Evolutionary conservation across 2,797 vertebrate genomes (phyloP).

Genomic region (Tachyglossus aculeatus): DNA sequence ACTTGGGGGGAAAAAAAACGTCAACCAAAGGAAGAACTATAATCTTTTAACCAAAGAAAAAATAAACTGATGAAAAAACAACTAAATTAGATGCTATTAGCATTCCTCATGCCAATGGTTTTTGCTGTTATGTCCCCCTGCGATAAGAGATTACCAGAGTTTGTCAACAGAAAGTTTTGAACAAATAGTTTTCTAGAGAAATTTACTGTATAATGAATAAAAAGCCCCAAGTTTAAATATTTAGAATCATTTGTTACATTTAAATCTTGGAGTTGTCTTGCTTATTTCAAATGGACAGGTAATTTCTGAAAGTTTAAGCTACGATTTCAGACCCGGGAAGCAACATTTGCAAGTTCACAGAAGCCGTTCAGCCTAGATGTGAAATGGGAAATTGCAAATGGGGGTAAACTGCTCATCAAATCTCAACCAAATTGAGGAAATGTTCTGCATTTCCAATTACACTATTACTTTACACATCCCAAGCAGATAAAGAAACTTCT

Average conservation of each 20-base stretch:
- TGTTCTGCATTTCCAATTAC: conserved; percentile 53
- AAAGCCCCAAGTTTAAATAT: not conserved
- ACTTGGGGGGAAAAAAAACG: no score
- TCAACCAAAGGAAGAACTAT: no score
- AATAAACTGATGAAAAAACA: no score
- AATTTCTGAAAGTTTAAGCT: conserved; percentile 39
- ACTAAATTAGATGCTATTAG: not conserved
- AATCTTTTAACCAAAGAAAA: no score
- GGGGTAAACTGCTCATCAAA: conserved; percentile 49
- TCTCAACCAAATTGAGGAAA: conserved; percentile 52
- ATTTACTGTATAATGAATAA: not conserved
- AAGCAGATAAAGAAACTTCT: conserved; percentile 26
- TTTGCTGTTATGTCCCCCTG: no score
- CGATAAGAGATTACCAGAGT: not conserved
- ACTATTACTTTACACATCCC: conserved; percentile 29
- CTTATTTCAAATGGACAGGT: conserved; percentile 15
- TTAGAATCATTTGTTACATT: conserved; percentile 6
- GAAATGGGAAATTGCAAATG: conserved; percentile 49
- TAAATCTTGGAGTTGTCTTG: conserved; percentile 20
- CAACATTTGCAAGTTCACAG: conserved; percentile 22
- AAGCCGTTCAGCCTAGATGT: conserved; percentile 30
- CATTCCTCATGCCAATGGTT: no score
- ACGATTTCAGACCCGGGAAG: conserved; percentile 6
- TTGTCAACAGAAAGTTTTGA: not conserved
- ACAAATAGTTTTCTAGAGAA: not conserved